A percentile compares a stretch with the other conserved stretches of the same genome.
These are phyloP conservation scores for Labeo calbasu DNA, from an alignment of 2,797 vertebrate genomes.

Conservation along the genomic window DNA sequence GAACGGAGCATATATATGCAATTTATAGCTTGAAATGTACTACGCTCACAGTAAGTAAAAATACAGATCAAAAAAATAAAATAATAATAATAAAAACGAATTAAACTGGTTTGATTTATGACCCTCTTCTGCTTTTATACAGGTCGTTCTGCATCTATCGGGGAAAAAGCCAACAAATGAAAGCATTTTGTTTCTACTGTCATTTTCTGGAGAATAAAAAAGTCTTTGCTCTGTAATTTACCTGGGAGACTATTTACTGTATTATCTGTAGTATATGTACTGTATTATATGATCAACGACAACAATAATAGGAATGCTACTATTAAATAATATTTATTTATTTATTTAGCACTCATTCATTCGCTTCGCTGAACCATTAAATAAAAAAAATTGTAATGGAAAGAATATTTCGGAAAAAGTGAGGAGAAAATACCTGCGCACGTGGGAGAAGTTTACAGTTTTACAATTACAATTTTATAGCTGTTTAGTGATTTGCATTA, in stretches of 20 bases:
- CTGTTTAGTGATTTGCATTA: not conserved
- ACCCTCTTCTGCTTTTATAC: constrained; percentile 61
- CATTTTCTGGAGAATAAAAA: not conserved
- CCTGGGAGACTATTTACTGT: not conserved
- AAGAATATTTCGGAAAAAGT: not conserved
- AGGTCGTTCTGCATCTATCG: constrained; percentile 62
- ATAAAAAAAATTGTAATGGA: not conserved
- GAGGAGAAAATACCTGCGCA: not conserved
- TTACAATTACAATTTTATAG: not conserved
- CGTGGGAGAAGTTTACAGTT: not conserved
- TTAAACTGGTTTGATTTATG: constrained; percentile 68
- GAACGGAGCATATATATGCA: not conserved
- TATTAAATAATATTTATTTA: not conserved
- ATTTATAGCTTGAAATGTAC: not conserved
- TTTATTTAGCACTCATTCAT: not conserved
- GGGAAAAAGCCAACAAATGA: not conserved
- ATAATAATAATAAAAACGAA: constrained; percentile 43
- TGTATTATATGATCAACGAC: not conserved
- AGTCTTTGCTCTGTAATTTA: not conserved
- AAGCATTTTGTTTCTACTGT: not conserved
- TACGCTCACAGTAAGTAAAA: constrained; percentile 26
- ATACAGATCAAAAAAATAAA: constrained; percentile 40
- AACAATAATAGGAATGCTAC: not conserved
- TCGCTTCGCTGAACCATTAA: not conserved
- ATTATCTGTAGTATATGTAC: too few relatives aligned